Evolutionary conservation across 2,797 vertebrate genomes (phyloP), one percentile per base, ranked within the genome.

Genomic region (Gallinago solitaria): DNA sequence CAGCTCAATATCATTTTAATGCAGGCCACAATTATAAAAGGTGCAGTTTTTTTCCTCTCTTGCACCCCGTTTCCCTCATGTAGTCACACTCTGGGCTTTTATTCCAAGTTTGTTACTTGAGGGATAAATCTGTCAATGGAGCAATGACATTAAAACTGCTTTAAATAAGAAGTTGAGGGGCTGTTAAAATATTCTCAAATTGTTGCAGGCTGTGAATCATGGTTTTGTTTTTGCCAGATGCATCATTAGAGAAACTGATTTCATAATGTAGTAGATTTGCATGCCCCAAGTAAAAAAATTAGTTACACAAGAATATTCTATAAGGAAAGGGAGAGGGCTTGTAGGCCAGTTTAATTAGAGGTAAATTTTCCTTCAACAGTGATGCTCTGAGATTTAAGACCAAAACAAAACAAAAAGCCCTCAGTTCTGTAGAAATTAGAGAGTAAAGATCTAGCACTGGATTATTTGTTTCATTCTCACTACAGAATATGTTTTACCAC

Each of bases 211-310:
- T 93, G 33, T 93, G 59, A 83, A 76, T 95, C 57, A 88, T 71
- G 54, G 28, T 93, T 96, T 91, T 83, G 48, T 35, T 94, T 95
- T 77, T 89, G 57, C 76, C 65, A 87, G 48, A 81, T 90, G 69
- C 57, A 76, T 95, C 54, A 76, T 89, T 94, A 90, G n/a, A 78
- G 63, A 93, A 95, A 88, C 54, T 39, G 48, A 90, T 95, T 91
- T 88, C 30, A 57, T 88, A 91, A 83, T 61, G 37, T 27, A 81
- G 28, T 57, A 94, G 73, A 91, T 95, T 92, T 91, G 68, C 57
- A 64, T 80, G 41, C 60, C 51, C 51, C 10, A 43, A 82, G 37
- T 76, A 90, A 33, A 95, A 54, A 54, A 89, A 84, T 9, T 83
- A 77, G 80, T 82, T 95, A 48, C 35, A 79, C 17, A 50, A 43